Percentiles rank a stretch among this genome's conserved stretches.
Conservation (phyloP, 2,113 vertebrate species). For the Gambusia affinis region DNA sequence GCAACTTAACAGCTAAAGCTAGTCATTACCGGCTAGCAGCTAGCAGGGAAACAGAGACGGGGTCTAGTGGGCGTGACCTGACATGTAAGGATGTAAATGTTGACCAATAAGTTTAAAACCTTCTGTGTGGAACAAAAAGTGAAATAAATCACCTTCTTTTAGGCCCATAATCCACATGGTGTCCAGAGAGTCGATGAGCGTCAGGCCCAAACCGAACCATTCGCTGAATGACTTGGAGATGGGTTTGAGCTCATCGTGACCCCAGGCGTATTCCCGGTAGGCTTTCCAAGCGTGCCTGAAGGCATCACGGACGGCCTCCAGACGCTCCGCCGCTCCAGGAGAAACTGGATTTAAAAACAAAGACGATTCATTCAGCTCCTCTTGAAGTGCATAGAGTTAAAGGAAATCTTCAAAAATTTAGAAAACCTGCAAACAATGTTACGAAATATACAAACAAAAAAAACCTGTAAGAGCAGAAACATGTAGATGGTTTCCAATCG, state of each 20-base stretch:
- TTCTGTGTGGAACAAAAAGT: neutral
- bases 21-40: too few relatives aligned
- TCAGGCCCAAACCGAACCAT: conserved; percentile 97
- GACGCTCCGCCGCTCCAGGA: conserved; percentile 60
- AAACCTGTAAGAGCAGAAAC: too few relatives aligned
- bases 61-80: too few relatives aligned
- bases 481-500: too few relatives aligned
- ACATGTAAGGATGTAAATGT: neutral
- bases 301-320: conserved; percentile 86
- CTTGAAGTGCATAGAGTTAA: too few relatives aligned
- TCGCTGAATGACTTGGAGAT: conserved; percentile 90
- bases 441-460: too few relatives aligned
- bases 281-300: conserved; percentile 95
- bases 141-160: conserved; percentile 83
- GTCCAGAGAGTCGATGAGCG: conserved; percentile 92
- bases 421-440: too few relatives aligned
- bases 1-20: too few relatives aligned
- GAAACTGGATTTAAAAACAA: neutral
- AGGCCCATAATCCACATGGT: conserved; percentile 97
- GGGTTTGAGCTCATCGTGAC: conserved; percentile 94
- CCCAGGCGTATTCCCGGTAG: conserved; percentile 92
- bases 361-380: neutral
- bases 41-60: too few relatives aligned
- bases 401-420: too few relatives aligned
- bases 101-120: neutral